Evolutionary conservation across 2,888 invertebrate species (phyloP).

Genomic region (Allacma fusca): DNA sequence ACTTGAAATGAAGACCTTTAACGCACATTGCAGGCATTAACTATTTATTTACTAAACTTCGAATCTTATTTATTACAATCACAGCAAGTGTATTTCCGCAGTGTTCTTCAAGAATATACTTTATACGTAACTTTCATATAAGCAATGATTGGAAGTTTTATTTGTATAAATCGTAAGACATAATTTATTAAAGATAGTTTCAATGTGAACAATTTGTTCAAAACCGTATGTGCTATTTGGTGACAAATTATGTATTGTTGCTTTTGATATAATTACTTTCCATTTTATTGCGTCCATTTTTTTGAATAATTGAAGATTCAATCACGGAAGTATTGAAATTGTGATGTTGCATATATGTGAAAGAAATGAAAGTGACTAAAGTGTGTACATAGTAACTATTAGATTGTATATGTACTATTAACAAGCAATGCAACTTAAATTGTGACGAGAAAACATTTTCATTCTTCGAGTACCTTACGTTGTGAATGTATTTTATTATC

Average conservation of each 20-base stretch:
- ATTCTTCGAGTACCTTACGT: slow-evolving; percentile 29
- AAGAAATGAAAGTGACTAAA: neutral
- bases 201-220: neutral
- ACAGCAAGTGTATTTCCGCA: no score
- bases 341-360: neutral
- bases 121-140: no score
- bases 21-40: no score
- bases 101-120: no score
- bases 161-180: no score
- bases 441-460: slow-evolving; percentile 11
- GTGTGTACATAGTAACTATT: neutral
- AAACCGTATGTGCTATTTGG: neutral
- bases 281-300: neutral
- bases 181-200: neutral
- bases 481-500: neutral
- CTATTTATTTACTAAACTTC: no score
- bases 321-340: neutral
- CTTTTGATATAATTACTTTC: neutral
- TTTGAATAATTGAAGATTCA: neutral
- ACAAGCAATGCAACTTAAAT: slow-evolving; percentile 9
- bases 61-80: no score
- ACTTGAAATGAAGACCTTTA: no score
- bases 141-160: no score
- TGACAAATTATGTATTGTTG: neutral
- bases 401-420: neutral